Evolutionary conservation across 2,888 invertebrate species (phyloP).

Genomic region (Bibio marci): DNA sequence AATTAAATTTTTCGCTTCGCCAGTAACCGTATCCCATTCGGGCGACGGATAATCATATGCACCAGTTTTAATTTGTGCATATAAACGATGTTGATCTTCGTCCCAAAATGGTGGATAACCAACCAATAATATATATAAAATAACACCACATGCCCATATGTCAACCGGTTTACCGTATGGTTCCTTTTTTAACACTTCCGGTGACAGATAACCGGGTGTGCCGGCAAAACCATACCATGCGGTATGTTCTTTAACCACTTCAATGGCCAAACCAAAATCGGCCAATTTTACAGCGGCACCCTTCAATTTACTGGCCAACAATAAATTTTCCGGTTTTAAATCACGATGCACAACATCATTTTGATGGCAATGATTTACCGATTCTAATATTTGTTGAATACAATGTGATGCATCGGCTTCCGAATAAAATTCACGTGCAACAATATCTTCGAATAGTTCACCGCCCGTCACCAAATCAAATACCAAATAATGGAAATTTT

Average conservation of each 20-base stretch:
- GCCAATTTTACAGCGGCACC: constrained; percentile 95
- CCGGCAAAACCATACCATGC: constrained; percentile 97
- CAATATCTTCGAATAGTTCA: constrained; percentile 88
- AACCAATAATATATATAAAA: constrained; percentile 93
- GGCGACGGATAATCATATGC: constrained; percentile 98
- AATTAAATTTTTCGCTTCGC: constrained; percentile 93
- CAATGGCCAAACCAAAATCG: constrained; percentile 93
- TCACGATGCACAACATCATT: constrained; percentile 48
- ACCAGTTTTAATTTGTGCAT: constrained; percentile 98
- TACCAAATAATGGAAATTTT: constrained; percentile 91
- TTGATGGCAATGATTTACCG: constrained; percentile 91
- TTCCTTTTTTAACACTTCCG: constrained; percentile 93
- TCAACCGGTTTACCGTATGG: constrained; percentile 96
- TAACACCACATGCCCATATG: constrained; percentile 98
- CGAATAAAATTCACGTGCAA: constrained; percentile 94
- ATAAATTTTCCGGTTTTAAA: constrained; percentile 78
- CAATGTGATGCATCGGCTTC: constrained; percentile 98
- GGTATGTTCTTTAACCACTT: constrained; percentile 88
- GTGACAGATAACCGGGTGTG: constrained; percentile 91
- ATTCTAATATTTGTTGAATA: constrained; percentile 96
- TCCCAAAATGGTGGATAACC: constrained; percentile 99
- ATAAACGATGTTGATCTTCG: constrained; percentile 98
- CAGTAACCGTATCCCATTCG: constrained; percentile 98
- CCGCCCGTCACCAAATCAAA: constrained; percentile 94
- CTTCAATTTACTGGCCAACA: constrained; percentile 91